Percentiles rank a stretch among this genome's conserved stretches.
These are phyloP conservation scores for Lineus longissimus DNA, from an alignment of 1,140 invertebrate genomes.

Conservation along the genomic window DNA sequence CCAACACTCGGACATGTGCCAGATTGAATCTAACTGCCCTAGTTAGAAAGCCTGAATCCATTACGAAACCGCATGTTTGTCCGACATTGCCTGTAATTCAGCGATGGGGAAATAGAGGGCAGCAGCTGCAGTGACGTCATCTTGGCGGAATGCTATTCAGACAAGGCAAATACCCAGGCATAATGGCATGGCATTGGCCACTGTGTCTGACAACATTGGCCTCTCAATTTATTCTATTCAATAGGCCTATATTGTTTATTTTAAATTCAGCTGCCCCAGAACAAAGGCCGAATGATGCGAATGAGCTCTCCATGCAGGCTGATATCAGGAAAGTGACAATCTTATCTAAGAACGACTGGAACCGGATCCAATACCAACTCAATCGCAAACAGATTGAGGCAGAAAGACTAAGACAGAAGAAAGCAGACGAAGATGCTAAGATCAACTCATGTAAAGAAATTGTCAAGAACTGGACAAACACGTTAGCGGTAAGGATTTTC, in stretches of 20 bases:
- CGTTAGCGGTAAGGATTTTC: slow-evolving; percentile 45
- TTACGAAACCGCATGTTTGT: too few species aligned
- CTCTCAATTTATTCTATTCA: not conserved
- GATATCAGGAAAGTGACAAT: slow-evolving; percentile 44
- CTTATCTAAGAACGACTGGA: slow-evolving; percentile 43
- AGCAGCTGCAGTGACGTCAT: too few species aligned
- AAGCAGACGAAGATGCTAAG: slow-evolving; percentile 38
- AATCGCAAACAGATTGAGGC: slow-evolving; percentile 46
- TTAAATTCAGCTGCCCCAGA: slow-evolving; percentile 28
- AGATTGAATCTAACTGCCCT: too few species aligned
- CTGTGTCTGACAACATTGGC: not conserved
- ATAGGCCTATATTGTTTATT: slow-evolving; percentile 1
- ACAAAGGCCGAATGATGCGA: slow-evolving; percentile 9
- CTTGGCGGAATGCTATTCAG: too few species aligned
- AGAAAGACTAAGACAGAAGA: slow-evolving; percentile 34
- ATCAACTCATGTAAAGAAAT: slow-evolving; percentile 47
- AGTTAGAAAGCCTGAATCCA: too few species aligned
- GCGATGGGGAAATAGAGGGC: too few species aligned
- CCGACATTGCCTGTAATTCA: too few species aligned
- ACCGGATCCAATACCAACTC: slow-evolving; percentile 46
- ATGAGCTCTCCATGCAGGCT: slow-evolving; percentile 24
- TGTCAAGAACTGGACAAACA: slow-evolving; percentile 53
- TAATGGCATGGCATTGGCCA: not conserved
- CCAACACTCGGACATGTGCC: too few species aligned
- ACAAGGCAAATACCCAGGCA: too few species aligned